Base-by-base conservation (phyloP, 2,888 invertebrate species). In the Ischnura elegans region DNA sequence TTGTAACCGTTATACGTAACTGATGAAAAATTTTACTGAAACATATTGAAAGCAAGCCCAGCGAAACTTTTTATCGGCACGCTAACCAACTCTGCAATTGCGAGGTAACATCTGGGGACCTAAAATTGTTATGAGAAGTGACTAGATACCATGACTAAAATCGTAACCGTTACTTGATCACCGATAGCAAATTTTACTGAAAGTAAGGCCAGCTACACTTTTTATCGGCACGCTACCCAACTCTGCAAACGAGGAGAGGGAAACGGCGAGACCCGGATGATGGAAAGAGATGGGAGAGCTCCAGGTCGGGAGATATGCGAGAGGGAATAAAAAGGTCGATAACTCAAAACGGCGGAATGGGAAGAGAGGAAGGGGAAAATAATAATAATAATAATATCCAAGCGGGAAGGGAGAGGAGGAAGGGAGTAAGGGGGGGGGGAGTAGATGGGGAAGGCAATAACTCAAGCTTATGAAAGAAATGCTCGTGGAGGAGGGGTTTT, bases 391-490 rank as follows among this genome's bases (percentile, higher is more conserved):
- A n/a, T n/a, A 66, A 90, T 51, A 90, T 90, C 90, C 36, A 90
- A 47, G 43, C 13, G 61, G 90, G 90, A 66, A 43, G 43, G 87
- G 46, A 10, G 46, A 55, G 45, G 61, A 66, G 25, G 61, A 90
- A 61, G 43, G 90, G 6, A 36, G n/a, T 29, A 36, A 25, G n/a
- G 61, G 61, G 87, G 51, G 25, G 55, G 87, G 61, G 86, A 46
- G 87, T 25, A 51, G 46, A 55, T 42, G 87, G 61, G 61, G 90
- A 90, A 90, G 90, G 90, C 90, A 90, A 90, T 90, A 90, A 90
- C 90, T 90, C 90, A 90, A 90, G 90, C 90, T 90, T 90, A 90
- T 90, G 90, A 90, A 90, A 90, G 90, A 90, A 90, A 90, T 61
- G 90, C 90, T 90, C 86, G 45, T 45, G 76, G 76, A 76, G 36